Percentiles rank a stretch among this genome's conserved stretches.
Conservation (phyloP, 2,113 vertebrate genomes). For the Malurus elegans region DNA sequence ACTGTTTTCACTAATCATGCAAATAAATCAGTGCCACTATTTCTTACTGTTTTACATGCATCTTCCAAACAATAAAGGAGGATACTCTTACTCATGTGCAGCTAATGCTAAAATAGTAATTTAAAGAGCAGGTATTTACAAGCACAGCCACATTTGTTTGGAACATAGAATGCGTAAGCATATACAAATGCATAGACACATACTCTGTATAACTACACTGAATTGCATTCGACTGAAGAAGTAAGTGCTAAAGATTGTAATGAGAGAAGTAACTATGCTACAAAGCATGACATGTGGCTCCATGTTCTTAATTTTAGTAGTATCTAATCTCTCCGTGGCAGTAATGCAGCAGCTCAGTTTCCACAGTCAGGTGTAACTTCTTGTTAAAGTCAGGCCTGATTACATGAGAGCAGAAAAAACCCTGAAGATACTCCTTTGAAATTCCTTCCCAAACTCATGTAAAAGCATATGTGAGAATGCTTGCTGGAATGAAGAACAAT, state of each 20-base stretch:
- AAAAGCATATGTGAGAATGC: not conserved
- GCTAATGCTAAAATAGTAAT: not conserved
- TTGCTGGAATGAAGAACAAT: not conserved
- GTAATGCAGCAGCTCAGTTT: slow-evolving; percentile 48
- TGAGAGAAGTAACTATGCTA: slow-evolving; percentile 51
- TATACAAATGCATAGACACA: not conserved
- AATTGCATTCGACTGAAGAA: not conserved
- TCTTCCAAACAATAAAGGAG: not conserved
- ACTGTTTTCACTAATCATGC: not conserved
- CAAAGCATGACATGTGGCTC: slow-evolving; percentile 43
- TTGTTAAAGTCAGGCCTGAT: not conserved
- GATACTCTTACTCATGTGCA: not conserved
- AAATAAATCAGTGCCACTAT: not conserved
- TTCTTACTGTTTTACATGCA: not conserved
- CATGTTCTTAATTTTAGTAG: slow-evolving; percentile 44
- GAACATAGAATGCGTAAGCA: not conserved
- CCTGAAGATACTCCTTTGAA: not conserved
- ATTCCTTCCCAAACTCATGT: not conserved
- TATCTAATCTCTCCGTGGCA: slow-evolving; percentile 47
- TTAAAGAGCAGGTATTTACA: not conserved
- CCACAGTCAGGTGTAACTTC: slow-evolving; percentile 43
- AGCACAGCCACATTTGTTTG: not conserved
- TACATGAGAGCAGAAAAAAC: not conserved
- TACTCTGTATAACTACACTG: not conserved
- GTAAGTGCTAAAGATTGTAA: slow-evolving; percentile 36